phyloP scores from a whole-genome alignment of 1,140 invertebrate genomes.

The Drosophila gunungcola region DNA sequence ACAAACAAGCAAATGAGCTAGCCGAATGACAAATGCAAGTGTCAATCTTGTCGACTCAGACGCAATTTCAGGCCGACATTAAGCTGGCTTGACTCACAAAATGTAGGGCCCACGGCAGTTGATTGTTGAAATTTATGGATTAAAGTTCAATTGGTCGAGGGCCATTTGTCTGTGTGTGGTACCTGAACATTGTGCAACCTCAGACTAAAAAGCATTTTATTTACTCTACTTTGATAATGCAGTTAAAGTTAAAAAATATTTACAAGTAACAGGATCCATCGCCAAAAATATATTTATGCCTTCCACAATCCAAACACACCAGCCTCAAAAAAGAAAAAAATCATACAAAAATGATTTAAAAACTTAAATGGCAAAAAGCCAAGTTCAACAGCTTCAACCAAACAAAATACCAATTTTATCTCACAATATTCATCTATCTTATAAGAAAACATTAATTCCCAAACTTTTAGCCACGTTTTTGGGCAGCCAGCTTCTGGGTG shows the following conservation, averaged over 20 bases:
- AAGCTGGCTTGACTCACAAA: conserved; percentile 58
- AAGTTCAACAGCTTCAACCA: conserved; percentile 1
- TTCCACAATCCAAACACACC: background rate
- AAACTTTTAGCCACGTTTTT: conserved; percentile 8
- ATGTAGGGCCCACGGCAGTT: conserved; percentile 22
- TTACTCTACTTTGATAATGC: background rate
- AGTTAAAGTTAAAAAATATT: too few species aligned
- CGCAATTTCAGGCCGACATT: conserved; percentile 58
- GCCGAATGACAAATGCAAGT: conserved; percentile 72
- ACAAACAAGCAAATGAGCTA: conserved; percentile 62
- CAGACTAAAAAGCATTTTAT: background rate
- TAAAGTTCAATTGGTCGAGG: conserved; percentile 43
- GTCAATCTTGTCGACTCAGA: conserved; percentile 49
- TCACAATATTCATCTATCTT: background rate
- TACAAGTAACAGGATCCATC: background rate
- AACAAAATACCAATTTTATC: conserved; percentile 16
- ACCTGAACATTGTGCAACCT: conserved; percentile 15
- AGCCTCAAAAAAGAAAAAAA: background rate
- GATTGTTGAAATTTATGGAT: conserved; percentile 55
- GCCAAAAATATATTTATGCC: background rate
- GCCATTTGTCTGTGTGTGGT: conserved; percentile 32
- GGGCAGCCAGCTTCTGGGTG: conserved; percentile 33
- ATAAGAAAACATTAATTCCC: conserved; percentile 16
- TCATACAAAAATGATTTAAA: background rate
- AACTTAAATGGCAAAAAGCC: conserved; percentile 13